phyloP scores from a whole-genome alignment of 2,888 invertebrate genomes.

The Pollenia amentaria region DNA sequence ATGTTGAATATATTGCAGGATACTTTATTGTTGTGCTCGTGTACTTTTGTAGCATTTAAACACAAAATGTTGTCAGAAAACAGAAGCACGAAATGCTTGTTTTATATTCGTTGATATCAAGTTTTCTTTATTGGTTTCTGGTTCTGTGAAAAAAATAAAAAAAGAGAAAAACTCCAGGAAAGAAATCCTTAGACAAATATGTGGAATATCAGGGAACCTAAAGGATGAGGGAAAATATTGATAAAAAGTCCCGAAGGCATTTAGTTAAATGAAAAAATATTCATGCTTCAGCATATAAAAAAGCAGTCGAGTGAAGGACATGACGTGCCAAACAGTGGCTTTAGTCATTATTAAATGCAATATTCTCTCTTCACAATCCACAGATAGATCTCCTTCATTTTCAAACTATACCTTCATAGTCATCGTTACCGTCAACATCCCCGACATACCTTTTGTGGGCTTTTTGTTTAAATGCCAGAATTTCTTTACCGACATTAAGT shows the following conservation, averaged over 20 bases:
- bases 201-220: background rate
- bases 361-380: slow-evolving; percentile 7
- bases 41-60: slow-evolving; percentile 15
- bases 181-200: background rate
- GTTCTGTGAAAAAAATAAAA: background rate
- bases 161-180: background rate
- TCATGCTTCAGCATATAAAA: slow-evolving; percentile 37
- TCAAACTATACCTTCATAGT: slow-evolving; percentile 35
- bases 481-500: background rate
- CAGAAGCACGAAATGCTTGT: background rate
- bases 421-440: slow-evolving; percentile 16
- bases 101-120: background rate
- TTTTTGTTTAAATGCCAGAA: background rate
- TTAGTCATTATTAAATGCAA: slow-evolving; percentile 59
- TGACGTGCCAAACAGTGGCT: slow-evolving; percentile 45
- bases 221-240: slow-evolving; percentile 36
- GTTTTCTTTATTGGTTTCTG: slow-evolving; percentile 12
- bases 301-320: slow-evolving; percentile 27
- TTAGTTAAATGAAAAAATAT: slow-evolving; percentile 49
- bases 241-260: slow-evolving; percentile 49
- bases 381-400: slow-evolving; percentile 5
- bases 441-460: slow-evolving; percentile 29
- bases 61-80: slow-evolving; percentile 16
- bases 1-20: slow-evolving; percentile 18
- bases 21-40: background rate